These are phyloP conservation scores for Bujurquina vittata DNA, from an alignment of 2,113 vertebrate species.

Conservation along the genomic window DNA sequence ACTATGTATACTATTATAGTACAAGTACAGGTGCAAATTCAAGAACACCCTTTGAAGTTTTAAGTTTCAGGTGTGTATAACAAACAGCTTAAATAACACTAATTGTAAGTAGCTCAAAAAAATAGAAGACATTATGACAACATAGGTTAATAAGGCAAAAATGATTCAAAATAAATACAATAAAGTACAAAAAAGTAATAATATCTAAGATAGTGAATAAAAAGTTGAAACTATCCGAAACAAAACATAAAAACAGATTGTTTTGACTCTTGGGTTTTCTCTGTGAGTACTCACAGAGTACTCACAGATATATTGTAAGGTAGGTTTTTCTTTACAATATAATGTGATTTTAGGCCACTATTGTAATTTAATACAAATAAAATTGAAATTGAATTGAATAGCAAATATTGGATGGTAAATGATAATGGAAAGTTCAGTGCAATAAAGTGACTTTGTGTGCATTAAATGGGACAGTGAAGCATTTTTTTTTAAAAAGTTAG, in stretches of 20 bases:
- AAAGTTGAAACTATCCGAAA: neutral
- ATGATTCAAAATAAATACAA: neutral
- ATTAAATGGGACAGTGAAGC: neutral
- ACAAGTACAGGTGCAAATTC: slow-evolving; percentile 4
- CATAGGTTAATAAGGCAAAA: too few species aligned
- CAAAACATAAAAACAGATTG: neutral
- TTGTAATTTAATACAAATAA: neutral
- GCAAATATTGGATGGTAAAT: neutral
- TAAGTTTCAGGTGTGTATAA: neutral
- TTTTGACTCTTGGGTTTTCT: too few species aligned
- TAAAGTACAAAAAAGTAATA: neutral
- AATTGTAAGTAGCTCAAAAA: neutral
- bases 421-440: neutral
- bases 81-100: neutral
- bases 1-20: slow-evolving; percentile 8
- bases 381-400: neutral
- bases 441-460: neutral
- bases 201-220: neutral
- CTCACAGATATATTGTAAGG: too few species aligned
- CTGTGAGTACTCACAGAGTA: too few species aligned
- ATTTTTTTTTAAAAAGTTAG: neutral
- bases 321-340: too few species aligned
- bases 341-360: too few species aligned
- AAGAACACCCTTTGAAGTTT: slow-evolving; percentile 41
- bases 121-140: neutral